Evolutionary conservation across 2,797 vertebrate genomes (phyloP).

Genomic region (Tamandua tetradactyla): DNA sequence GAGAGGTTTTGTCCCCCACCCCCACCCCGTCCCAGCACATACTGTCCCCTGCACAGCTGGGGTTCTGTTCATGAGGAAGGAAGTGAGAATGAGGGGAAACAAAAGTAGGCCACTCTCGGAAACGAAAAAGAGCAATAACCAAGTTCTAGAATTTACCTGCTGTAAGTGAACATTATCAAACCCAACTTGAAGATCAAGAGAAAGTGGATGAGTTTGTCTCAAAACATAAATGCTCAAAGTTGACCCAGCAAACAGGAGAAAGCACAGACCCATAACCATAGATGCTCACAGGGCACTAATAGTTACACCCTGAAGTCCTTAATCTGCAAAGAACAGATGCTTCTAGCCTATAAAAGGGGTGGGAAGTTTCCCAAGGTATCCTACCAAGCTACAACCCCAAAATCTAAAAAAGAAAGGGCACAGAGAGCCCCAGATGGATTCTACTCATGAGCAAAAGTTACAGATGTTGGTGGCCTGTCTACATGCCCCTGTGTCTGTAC

Average conservation of each 20-base stretch:
- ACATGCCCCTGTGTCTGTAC: background rate
- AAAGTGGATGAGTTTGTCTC: background rate
- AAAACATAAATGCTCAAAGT: background rate
- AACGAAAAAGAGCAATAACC: too few relatives aligned
- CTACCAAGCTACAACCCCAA: background rate
- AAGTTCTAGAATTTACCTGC: accelerated
- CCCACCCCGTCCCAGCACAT: too few relatives aligned
- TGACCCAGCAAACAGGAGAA: background rate
- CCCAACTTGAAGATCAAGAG: too few relatives aligned
- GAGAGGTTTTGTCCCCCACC: background rate
- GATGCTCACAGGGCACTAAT: background rate
- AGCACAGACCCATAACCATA: background rate
- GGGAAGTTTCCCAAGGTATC: background rate
- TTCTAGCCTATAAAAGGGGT: accelerated
- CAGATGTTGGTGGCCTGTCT: background rate
- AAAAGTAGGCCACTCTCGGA: background rate
- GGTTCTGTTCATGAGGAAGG: background rate
- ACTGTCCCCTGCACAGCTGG: background rate
- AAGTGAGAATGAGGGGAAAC: background rate
- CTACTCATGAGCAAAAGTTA: too few relatives aligned
- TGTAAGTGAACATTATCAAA: accelerated
- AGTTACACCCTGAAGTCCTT: background rate
- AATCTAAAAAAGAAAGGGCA: accelerated
- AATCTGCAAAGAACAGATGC: accelerated
- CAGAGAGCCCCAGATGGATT: accelerated